Conservation (phyloP, 2,888 invertebrate genomes). For the Malthinus seriepunctatus region DNA sequence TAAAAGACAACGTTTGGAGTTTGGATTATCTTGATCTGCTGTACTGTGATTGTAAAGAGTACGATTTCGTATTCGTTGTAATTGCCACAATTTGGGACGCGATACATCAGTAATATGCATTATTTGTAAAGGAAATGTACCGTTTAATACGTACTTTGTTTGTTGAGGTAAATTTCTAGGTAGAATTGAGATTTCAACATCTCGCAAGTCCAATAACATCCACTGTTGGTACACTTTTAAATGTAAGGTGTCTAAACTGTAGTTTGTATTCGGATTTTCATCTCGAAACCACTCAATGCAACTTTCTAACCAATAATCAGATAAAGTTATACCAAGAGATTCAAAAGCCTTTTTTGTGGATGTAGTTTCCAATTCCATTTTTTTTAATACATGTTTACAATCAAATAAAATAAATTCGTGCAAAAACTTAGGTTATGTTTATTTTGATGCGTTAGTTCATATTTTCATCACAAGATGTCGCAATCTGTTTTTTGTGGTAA, state of each 20-base stretch:
- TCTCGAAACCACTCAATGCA: constrained; percentile 61
- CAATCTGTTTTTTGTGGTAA: too few relatives aligned
- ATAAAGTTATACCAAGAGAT: constrained; percentile 38
- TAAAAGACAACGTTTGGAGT: constrained; percentile 68
- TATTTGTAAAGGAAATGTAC: constrained; percentile 66
- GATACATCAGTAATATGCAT: constrained; percentile 65
- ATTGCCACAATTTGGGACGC: constrained; percentile 52
- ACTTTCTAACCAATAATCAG: constrained; percentile 49
- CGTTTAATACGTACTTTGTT: constrained; percentile 57
- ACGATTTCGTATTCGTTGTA: constrained; percentile 55
- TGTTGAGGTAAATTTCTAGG: constrained; percentile 60
- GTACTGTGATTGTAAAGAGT: constrained; percentile 58
- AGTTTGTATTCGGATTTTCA: constrained; percentile 50
- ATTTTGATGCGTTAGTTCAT: too few relatives aligned
- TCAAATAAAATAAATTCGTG: too few relatives aligned
- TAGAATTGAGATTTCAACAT: constrained; percentile 64
- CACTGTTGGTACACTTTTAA: constrained; percentile 67
- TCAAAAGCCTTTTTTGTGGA: constrained; percentile 39
- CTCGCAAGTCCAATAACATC: constrained; percentile 66
- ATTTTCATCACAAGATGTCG: too few relatives aligned
- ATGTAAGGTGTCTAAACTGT: constrained; percentile 57
- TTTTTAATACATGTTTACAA: too few relatives aligned
- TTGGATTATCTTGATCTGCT: constrained; percentile 62
- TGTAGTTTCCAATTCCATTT: not conserved
- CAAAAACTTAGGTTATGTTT: too few relatives aligned